Percentiles rank a stretch among this genome's conserved stretches.
These are phyloP conservation scores for Brachionus plicatilis DNA, from an alignment of 1,140 invertebrate genomes.

Conservation along the genomic window DNA sequence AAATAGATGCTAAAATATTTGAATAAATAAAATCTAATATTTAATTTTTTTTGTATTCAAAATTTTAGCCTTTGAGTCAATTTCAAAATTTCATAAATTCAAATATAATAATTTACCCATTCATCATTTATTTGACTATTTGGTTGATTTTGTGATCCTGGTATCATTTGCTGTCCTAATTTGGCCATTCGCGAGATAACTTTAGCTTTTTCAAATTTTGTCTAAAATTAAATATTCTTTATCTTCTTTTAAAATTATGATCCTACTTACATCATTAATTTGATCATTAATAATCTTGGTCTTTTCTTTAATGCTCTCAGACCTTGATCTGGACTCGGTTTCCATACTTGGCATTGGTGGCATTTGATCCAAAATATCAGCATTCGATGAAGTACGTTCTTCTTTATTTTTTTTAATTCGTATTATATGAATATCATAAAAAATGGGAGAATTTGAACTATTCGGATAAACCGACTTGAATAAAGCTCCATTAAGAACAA, in stretches of 20 bases:
- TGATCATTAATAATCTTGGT: slow-evolving; percentile 38
- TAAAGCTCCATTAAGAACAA: not conserved
- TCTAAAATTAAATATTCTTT: slow-evolving; percentile 42
- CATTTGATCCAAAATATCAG: slow-evolving; percentile 44
- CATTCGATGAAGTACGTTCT: not conserved
- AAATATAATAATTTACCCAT: not conserved
- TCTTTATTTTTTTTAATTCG: slow-evolving; percentile 25
- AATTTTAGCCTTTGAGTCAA: no score
- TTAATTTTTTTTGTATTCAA: no score
- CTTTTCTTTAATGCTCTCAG: slow-evolving; percentile 29
- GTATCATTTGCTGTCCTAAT: slow-evolving; percentile 56
- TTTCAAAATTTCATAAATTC: no score
- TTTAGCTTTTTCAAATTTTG: slow-evolving; percentile 52
- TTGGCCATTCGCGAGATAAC: slow-evolving; percentile 56
- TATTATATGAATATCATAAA: slow-evolving; percentile 26
- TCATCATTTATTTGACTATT: not conserved
- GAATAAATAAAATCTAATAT: no score
- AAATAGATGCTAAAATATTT: no score
- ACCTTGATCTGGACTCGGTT: not conserved
- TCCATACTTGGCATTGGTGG: slow-evolving; percentile 43
- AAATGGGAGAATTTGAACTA: not conserved
- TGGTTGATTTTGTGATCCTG: slow-evolving; percentile 40
- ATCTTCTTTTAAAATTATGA: not conserved
- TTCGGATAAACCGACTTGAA: not conserved
- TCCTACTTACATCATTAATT: not conserved